Evolutionary conservation across 2,113 vertebrate species (phyloP), one percentile per base, ranked within the genome.

Genomic region (Vanacampus margaritifer): DNA sequence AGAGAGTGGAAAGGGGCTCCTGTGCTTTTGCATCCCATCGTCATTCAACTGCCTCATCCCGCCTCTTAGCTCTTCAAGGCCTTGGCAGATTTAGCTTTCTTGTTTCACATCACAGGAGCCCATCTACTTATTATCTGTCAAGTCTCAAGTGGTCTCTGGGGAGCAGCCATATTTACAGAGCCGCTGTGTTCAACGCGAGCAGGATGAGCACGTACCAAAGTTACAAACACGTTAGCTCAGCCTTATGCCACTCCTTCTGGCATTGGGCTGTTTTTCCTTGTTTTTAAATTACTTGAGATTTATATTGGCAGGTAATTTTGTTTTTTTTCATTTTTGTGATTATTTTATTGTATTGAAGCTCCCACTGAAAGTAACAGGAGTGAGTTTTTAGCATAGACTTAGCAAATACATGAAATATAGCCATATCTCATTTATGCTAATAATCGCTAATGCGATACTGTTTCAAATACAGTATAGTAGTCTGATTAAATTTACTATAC

Each of bases 91-190:
- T 72, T 41, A 69, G 71, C 65, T 71, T n/a, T 72, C 61, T 56
- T 21, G 64, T 67, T 64, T 70, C 72, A 65, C 28, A 46, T 70
- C 60, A 69, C 26, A 79, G 65, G 62, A 54, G 59, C 32, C 65
- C 24, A 1, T 69, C 64, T 23, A 72, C 60, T 67, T 77, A 75
- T 80, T 65, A 78, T 67, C 75, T 76, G 72, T 73, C 82, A 85
- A 21, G 46, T 39, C 68, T 68, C n/a, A 1, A 67, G 54, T 19
- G 14, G 39, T 72, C 68, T 71, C 65, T 24, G 35, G 61, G n/a
- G 76, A 51, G 16, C 41, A 2, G 66, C 51, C 35, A 65, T 78
- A 72, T 80, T 84, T 72, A 73, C 41, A 73, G 37, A 75, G 65
- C 65, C 5, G 37, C 36, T 26, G 46, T 48, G 6, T 43, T 14